Base-by-base conservation (phyloP, 1,140 invertebrate genomes). In the Apis laboriosa region DNA sequence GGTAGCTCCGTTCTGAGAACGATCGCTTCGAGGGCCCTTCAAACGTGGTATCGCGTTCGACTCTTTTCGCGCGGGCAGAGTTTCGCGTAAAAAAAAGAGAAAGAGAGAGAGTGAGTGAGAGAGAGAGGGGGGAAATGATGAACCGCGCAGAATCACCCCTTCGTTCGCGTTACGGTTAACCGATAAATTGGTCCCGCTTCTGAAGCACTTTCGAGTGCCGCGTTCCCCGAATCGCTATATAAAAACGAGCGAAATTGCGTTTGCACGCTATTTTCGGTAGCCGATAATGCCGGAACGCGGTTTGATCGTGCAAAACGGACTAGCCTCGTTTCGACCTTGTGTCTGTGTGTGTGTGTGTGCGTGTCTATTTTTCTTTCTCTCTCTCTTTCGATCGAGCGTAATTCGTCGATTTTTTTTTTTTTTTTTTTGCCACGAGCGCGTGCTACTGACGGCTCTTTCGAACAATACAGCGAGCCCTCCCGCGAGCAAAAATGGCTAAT, bases 131-230 rank as follows among this genome's bases (percentile, higher is more conserved):
- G 58, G 8, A 51, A 85, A 60, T n/a, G 80, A 60, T n/a, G 80
- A 67, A 67, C 43, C 61, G 34, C 19, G n/a, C 15, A 72, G 71
- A 76, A 81, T 70, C 73, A 58, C 9, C 67, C 68, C 58, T 21
- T 73, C 67, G 67, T 61, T 53, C 67, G 56, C 64, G 63, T 86
- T 74, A 80, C 77, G 78, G 70, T 71, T 77, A 73, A 58, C 81
- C 85, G 83, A 86, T 86, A 86, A 86, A 81, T 77, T 68, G 80
- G 56, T 58, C 53, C 53, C 74, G 79, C 51, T 83, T 86, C 80
- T 61, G 79, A 80, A 64, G 67, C 70, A 73, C 63, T 78, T 74
- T 58, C 34, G 53, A 81, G 64, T 34, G 60, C 28, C 43, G 24
- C 58, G 49, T 63, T 81, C 71, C 51, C 53, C 58, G 61, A 60